phyloP scores from a whole-genome alignment of 2,113 vertebrate genomes.

The Platichthys flesus region DNA sequence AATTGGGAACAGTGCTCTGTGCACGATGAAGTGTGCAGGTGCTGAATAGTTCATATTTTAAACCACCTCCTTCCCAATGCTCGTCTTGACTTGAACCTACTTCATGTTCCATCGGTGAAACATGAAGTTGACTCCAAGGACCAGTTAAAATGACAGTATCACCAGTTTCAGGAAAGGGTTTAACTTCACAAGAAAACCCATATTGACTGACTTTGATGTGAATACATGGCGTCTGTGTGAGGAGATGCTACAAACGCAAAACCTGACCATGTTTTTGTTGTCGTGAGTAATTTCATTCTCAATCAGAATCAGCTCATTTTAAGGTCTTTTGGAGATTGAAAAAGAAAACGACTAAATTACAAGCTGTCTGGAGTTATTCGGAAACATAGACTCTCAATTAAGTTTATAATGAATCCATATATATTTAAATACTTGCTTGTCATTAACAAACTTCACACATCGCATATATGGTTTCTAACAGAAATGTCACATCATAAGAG shows the following conservation, averaged over 20 bases:
- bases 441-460: not conserved
- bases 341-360: too few species aligned
- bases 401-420: not conserved
- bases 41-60: too few species aligned
- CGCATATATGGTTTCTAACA: not conserved
- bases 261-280: too few species aligned
- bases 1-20: not conserved
- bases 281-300: too few species aligned
- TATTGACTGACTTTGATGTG: too few species aligned
- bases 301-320: too few species aligned
- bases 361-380: not conserved
- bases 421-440: not conserved
- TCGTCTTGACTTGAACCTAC: not conserved
- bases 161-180: too few species aligned
- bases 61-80: not conserved
- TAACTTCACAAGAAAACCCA: not conserved
- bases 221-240: too few species aligned
- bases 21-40: not conserved
- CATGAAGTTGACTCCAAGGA: not conserved
- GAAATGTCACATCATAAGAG: not conserved
- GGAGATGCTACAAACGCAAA: too few species aligned
- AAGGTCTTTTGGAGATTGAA: too few species aligned
- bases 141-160: not conserved
- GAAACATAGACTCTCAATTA: not conserved
- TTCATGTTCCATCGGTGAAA: not conserved